Conservation (phyloP, 2,888 invertebrate species). For the Drosophila setosimentum region DNA sequence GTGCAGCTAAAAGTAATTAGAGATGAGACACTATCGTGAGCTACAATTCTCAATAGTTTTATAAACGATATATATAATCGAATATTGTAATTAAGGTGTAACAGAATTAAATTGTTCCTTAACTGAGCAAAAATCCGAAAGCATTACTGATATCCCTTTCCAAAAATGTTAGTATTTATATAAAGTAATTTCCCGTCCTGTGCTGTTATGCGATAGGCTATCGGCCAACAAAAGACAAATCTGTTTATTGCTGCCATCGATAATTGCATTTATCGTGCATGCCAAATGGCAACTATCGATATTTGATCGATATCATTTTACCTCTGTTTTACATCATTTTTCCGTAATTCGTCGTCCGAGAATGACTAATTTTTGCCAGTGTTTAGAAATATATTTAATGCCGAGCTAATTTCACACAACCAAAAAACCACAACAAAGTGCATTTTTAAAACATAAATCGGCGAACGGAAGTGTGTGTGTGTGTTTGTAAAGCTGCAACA, state of each 20-base stretch:
- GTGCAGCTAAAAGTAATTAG: conserved; percentile 45
- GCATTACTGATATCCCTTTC: too few species aligned
- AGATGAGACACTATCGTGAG: conserved; percentile 5
- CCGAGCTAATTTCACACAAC: conserved; percentile 65
- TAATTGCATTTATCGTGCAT: neutral
- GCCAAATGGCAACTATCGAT: conserved; percentile 28
- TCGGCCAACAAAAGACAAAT: neutral
- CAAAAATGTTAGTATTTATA: too few species aligned
- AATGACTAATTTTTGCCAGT: conserved; percentile 76
- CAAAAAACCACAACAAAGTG: conserved; percentile 50
- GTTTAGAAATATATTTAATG: conserved; percentile 67
- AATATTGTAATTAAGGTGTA: neutral
- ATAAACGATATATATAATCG: conserved; percentile 16
- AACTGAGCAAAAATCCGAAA: neutral
- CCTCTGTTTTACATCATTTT: conserved; percentile 62
- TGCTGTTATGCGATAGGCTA: neutral
- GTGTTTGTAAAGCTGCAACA: conserved; percentile 55
- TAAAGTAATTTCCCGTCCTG: neutral
- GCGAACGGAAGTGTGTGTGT: conserved; percentile 38
- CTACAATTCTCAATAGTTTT: neutral
- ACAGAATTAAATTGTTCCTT: neutral
- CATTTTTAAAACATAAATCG: conserved; percentile 47
- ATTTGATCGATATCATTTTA: conserved; percentile 36
- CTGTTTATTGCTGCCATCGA: conserved; percentile 13
- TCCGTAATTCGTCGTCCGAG: conserved; percentile 63